Base-by-base conservation (phyloP, 2,113 vertebrate species). In the Gambusia holbrooki region DNA sequence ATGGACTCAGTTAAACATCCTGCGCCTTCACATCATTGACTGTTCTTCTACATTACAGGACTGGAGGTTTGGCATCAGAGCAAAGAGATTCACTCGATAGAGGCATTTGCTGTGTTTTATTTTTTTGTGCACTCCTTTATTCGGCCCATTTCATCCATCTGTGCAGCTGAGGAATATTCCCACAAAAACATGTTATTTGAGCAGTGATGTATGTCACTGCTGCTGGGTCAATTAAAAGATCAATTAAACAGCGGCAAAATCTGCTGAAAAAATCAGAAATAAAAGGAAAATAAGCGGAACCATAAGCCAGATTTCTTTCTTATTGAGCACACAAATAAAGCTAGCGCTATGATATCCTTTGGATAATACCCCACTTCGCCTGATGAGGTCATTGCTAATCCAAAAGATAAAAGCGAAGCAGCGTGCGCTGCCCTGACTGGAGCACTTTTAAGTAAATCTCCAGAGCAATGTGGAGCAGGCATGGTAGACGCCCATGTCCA, bases 121-220 rank as follows among this genome's bases (percentile, higher is more conserved):
- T 80, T 90, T 89, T 58, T 87, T 79, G 79, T 75, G 80, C 83
- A 80, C 86, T 80, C 88, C 90, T 84, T 90, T 83, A 84, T 90
- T 92, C 87, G n/a, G 69, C 51, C 28, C 58, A 87, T 92, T 93
- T 92, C 81, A 92, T 92, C 87, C 86, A 80, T 42, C 40, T 42
- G 45, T 71, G 74, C 74, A 58, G 42, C 83, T 88, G 83, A 93
- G 85, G 84, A 78, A 92, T 90, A 92, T 91, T 92, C 87, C 86
- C 89, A 89, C 35, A 91, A 87, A 92, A 93, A 89, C 84, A 89
- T 91, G 88, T 90, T 87, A 93, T 93, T 93, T 93, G 84, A 84
- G 86, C 84, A 70, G 76, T 93, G 88, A 93, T 89, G 90, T 93
- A 93, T 89, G 90, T 93, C 90, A 93, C 85, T 79, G 84, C 81